Evolutionary conservation across 2,888 invertebrate species (phyloP).

Genomic region (Drosophila nr. medialis): DNA sequence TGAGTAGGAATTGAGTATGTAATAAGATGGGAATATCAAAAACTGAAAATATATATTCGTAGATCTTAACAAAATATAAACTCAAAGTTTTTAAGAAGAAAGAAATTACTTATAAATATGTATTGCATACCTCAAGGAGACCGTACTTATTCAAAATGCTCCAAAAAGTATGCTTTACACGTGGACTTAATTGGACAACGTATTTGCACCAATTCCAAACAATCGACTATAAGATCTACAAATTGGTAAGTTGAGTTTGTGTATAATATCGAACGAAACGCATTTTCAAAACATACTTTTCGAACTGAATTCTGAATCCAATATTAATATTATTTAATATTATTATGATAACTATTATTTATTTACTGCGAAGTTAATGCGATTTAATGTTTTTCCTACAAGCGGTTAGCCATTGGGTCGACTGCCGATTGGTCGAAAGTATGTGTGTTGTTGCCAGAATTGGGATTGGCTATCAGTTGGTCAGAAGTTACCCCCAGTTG

Average conservation of each 20-base stretch:
- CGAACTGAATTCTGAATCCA: background rate
- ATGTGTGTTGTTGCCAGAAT: slow-evolving; percentile 19
- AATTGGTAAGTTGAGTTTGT: too few species aligned
- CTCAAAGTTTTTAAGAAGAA: background rate
- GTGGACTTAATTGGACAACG: background rate
- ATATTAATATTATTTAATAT: background rate
- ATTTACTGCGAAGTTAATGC: background rate
- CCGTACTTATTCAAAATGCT: background rate
- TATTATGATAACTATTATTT: background rate
- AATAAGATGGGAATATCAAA: background rate
- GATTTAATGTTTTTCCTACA: background rate
- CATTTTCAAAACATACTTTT: background rate
- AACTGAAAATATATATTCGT: background rate
- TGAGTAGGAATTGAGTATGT: background rate
- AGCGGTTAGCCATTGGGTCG: background rate
- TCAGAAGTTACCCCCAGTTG: slow-evolving; percentile 11
- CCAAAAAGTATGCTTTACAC: background rate
- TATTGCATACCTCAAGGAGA: background rate
- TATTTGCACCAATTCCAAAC: background rate
- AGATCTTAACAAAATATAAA: background rate
- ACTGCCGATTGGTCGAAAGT: background rate
- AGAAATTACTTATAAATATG: background rate
- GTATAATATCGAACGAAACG: background rate
- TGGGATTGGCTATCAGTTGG: slow-evolving; percentile 14
- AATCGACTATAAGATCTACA: too few species aligned